Evolutionary conservation across 2,797 vertebrate genomes (phyloP).

Genomic region (Lutjanus campechanus): DNA sequence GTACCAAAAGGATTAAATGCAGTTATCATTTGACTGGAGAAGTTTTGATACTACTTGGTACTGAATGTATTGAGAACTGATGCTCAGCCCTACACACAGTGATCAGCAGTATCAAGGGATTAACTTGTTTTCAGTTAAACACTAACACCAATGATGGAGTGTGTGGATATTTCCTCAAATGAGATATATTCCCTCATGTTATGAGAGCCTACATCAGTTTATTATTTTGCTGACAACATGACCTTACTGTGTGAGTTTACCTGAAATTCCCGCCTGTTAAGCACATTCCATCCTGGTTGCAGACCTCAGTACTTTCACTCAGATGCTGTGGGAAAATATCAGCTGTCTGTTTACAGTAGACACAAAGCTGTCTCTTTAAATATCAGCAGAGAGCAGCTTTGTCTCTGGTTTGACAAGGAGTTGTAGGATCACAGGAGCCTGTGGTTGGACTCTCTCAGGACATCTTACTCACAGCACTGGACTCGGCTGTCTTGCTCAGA

Average conservation of each 20-base stretch:
- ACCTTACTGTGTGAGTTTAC: constrained; percentile 33
- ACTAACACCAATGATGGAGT: not conserved
- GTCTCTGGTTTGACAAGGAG: constrained; percentile 34
- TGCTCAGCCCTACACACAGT: too few species aligned
- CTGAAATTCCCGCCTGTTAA: constrained; percentile 33
- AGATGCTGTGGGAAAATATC: constrained; percentile 47
- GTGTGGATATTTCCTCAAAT: not conserved
- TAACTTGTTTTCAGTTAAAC: not conserved
- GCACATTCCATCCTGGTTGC: constrained; percentile 47
- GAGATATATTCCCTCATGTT: not conserved
- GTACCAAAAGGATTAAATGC: too few species aligned
- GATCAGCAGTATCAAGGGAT: not conserved
- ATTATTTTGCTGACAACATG: constrained; percentile 39
- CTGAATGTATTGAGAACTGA: too few species aligned
- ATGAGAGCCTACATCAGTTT: not conserved
- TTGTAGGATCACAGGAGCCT: not conserved
- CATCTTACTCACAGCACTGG: not conserved
- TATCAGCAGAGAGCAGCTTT: constrained; percentile 31
- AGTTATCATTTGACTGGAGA: too few species aligned
- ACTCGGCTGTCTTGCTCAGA: not conserved
- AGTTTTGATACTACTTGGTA: too few species aligned
- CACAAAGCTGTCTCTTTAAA: constrained; percentile 72
- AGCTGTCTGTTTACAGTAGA: constrained; percentile 68
- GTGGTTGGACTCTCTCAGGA: constrained; percentile 9
- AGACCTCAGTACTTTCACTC: constrained; percentile 46